These are phyloP conservation scores for Danaus melanippus DNA, from an alignment of 1,140 invertebrate genomes.

Conservation along the genomic window DNA sequence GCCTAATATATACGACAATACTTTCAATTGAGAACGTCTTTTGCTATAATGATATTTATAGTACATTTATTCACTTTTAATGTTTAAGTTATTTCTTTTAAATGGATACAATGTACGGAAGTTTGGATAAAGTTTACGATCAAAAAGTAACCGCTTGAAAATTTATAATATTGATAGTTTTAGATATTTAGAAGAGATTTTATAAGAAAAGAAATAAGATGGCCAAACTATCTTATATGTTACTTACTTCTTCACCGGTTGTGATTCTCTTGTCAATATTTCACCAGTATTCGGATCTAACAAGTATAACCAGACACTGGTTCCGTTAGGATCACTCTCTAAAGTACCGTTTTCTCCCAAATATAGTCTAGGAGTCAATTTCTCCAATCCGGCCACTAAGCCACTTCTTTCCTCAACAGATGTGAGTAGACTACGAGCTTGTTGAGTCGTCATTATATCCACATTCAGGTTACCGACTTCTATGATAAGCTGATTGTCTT, in stretches of 20 bases:
- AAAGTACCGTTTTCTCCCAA: conserved; percentile 81
- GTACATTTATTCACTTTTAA: too few species aligned
- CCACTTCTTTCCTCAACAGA: conserved; percentile 82
- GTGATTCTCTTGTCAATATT: conserved; percentile 81
- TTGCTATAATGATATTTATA: too few species aligned
- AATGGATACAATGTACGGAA: too few species aligned
- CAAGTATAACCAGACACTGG: conserved; percentile 90
- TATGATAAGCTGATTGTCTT: conserved; percentile 82
- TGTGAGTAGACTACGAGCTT: conserved; percentile 76
- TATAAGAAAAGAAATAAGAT: too few species aligned
- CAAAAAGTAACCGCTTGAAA: too few species aligned
- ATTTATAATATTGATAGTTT: too few species aligned
- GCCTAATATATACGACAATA: too few species aligned
- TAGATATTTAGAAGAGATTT: too few species aligned
- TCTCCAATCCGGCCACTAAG: conserved; percentile 84
- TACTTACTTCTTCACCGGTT: conserved; percentile 78
- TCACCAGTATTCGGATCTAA: conserved; percentile 85
- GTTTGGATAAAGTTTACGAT: too few species aligned
- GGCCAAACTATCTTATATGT: not conserved
- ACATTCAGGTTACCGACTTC: conserved; percentile 83
- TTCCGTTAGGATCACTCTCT: conserved; percentile 80
- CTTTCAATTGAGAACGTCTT: too few species aligned
- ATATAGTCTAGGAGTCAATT: conserved; percentile 79
- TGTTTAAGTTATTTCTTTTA: too few species aligned
- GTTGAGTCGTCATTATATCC: conserved; percentile 77